phyloP scores from a whole-genome alignment of 2,888 invertebrate species.

The Lacanobia wlatinum region DNA sequence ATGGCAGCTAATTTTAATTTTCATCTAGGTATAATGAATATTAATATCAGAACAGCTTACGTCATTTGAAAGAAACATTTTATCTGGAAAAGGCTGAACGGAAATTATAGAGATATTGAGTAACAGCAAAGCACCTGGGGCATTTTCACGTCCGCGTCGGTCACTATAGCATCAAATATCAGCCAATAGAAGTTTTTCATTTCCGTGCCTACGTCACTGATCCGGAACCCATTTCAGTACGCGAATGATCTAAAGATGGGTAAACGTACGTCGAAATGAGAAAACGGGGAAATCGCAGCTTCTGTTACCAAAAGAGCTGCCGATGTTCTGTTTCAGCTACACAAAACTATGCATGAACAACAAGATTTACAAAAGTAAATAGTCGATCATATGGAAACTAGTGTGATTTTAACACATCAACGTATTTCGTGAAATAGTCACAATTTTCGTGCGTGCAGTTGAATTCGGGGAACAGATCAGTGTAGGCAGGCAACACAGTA shows the following conservation, averaged over 20 bases:
- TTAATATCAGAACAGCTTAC: constrained; percentile 29
- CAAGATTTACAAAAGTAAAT: not conserved
- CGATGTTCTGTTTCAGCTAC: constrained; percentile 59
- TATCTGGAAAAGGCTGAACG: constrained; percentile 36
- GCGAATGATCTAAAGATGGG: constrained; percentile 77
- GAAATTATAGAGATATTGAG: constrained; percentile 61
- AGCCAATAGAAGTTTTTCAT: constrained; percentile 82
- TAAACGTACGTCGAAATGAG: constrained; percentile 73
- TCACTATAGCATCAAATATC: constrained; percentile 75
- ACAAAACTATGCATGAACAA: constrained; percentile 22
- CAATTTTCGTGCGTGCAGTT: constrained; percentile 44
- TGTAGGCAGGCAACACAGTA: constrained; percentile 61
- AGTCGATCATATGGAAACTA: constrained; percentile 11
- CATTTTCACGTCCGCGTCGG: constrained; percentile 67
- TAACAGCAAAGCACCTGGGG: constrained; percentile 55
- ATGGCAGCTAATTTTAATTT: constrained; percentile 47
- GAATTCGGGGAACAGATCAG: constrained; percentile 61
- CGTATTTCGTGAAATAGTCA: constrained; percentile 39
- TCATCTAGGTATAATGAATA: constrained; percentile 27
- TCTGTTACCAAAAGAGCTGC: constrained; percentile 67
- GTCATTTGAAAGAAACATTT: constrained; percentile 37
- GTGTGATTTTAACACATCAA: constrained; percentile 25
- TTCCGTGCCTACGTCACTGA: constrained; percentile 83
- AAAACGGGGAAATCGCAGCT: constrained; percentile 74
- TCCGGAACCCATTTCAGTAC: constrained; percentile 81